Evolutionary conservation across 2,797 vertebrate species (phyloP), one percentile per base, ranked within the genome.

Genomic region (Catamblyrhynchus diadema): DNA sequence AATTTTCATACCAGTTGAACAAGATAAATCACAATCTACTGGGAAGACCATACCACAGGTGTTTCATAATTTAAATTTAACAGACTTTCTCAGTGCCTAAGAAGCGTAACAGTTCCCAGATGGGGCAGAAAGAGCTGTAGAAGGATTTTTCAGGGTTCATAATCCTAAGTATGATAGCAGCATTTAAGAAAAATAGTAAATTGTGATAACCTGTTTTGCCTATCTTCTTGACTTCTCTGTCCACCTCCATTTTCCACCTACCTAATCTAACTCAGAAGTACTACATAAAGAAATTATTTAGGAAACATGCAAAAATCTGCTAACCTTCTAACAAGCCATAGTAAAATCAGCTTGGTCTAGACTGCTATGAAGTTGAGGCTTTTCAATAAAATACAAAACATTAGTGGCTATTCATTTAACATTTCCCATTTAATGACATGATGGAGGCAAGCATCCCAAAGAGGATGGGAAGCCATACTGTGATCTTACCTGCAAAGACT

Each of bases 41-140:
- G 16, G 8, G 16, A 93, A 67, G 8, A 51, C 6, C 28, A 21
- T 60, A 81, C 22, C 3, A 65, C 37, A 17, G 1, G 8, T 22
- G 15, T 39, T 69, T 50, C 19, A 35, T n/a, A 56, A 35, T 61
- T 78, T 41, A 60, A 48, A 41, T 67, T 67, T 50, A 53, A 42
- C 10, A 70, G 3, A 14, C 35, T 73, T n/a, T 44, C 19, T 72
- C 15, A 12, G 32, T 48, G 53, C 35, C 78, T 45, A 53, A 65
- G 41, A 71, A n/a, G 18, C 0, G 0, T 35, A 80, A 41, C 21
- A 50, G 10, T 37, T 28, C 16, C 33, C 45, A 77, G 30, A 22
- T 20, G 6, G 20, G 27, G 14, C n/a, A 86, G 67, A 80, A 88
- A 42, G 56, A n/a, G 5, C 13, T 51, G 13, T 6, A 50, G 6